Evolutionary conservation across 2,797 vertebrate genomes (phyloP).

Genomic region (Cichlasoma orientale): DNA sequence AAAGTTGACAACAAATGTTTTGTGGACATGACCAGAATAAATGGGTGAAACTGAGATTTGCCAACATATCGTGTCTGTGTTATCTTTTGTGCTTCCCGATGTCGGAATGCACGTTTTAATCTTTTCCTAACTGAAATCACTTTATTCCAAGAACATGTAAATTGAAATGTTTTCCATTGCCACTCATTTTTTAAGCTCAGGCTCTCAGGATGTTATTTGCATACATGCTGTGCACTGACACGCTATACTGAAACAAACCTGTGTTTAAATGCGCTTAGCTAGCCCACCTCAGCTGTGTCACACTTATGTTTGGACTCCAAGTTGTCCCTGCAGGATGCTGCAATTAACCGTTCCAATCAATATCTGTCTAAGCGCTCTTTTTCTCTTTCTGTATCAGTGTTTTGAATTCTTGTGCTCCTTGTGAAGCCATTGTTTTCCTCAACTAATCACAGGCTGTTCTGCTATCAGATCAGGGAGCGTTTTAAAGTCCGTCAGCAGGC

Average conservation of each 20-base stretch:
- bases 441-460: conserved; percentile 58
- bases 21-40: conserved; percentile 2
- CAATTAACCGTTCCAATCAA: conserved; percentile 55
- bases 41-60: neutral
- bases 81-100: neutral
- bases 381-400: conserved; percentile 14
- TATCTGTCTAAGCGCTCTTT: conserved; percentile 8
- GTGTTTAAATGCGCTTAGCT: neutral
- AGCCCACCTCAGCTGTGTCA: neutral
- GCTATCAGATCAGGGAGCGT: conserved; percentile 55
- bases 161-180: too few species aligned
- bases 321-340: conserved; percentile 57
- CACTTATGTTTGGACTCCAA: conserved; percentile 44
- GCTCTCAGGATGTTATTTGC: neutral
- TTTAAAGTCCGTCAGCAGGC: conserved; percentile 53
- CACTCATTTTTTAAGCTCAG: neutral
- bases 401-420: conserved; percentile 14
- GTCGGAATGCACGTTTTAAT: neutral
- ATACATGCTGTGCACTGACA: neutral
- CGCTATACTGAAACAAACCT: neutral
- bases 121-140: neutral
- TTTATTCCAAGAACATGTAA: neutral
- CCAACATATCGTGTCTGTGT: neutral
- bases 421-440: conserved; percentile 47
- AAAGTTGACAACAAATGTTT: neutral